phyloP scores from a whole-genome alignment of 2,888 invertebrate species.

The Petrolisthes cinctipes region DNA sequence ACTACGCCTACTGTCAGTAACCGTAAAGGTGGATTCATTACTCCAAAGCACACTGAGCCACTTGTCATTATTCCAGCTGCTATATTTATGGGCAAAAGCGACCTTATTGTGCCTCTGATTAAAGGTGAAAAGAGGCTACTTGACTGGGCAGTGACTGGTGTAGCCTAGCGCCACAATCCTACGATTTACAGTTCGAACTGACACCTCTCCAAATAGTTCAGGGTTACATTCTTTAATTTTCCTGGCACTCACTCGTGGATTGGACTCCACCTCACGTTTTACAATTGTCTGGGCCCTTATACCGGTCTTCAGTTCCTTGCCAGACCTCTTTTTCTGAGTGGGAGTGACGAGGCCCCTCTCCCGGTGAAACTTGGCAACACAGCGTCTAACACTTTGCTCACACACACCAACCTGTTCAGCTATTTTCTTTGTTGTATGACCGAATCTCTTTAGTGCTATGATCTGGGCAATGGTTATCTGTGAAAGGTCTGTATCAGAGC shows the following conservation, averaged over 20 bases:
- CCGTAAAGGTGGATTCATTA: not conserved
- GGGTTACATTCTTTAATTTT: not conserved
- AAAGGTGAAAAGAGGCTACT: not conserved
- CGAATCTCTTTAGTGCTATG: not conserved
- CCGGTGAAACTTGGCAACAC: not conserved
- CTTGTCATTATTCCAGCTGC: not conserved
- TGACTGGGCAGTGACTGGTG: not conserved
- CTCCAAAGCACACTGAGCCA: not conserved
- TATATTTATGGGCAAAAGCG: not conserved
- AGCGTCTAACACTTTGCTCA: not conserved
- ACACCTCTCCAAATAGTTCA: not conserved
- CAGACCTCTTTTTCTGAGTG: not conserved
- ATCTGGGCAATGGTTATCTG: too few species aligned
- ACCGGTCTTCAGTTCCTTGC: not conserved
- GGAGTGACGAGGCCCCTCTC: not conserved
- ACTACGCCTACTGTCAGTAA: not conserved
- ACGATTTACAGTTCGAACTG: not conserved
- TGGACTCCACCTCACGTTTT: not conserved
- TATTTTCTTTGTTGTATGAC: not conserved
- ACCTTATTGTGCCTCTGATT: not conserved
- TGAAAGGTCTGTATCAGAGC: too few species aligned
- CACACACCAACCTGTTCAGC: not conserved
- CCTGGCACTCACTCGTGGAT: not conserved
- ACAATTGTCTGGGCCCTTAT: not conserved
- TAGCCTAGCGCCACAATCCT: not conserved